phyloP scores from a whole-genome alignment of 1,140 invertebrate species.

The Cataglyphis hispanica region DNA sequence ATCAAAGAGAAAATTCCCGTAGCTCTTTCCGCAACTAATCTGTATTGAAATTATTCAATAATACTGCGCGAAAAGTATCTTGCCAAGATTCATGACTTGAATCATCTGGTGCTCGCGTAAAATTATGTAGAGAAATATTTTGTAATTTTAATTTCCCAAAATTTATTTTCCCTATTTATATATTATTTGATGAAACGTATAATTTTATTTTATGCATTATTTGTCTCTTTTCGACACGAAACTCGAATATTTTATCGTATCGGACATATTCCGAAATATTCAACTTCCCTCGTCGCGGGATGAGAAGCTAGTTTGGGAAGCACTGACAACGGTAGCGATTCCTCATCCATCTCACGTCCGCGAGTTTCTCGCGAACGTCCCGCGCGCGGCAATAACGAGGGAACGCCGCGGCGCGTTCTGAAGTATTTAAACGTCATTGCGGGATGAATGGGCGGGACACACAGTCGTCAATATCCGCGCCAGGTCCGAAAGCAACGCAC shows the following conservation, averaged over 20 bases:
- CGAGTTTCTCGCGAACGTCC: conserved; percentile 48
- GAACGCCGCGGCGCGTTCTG: conserved; percentile 35
- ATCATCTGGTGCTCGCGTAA: background rate
- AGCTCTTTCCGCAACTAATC: background rate
- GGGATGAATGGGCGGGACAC: conserved; percentile 53
- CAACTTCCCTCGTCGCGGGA: conserved; percentile 33
- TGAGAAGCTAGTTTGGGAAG: conserved; percentile 44
- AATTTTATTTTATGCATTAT: background rate
- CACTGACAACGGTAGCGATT: conserved; percentile 50
- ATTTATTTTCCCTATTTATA: background rate
- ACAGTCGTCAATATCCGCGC: conserved; percentile 45
- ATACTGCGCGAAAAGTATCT: background rate
- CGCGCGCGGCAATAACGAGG: conserved; percentile 55
- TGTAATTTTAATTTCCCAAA: background rate
- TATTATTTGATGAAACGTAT: conserved; percentile 13
- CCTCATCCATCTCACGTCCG: conserved; percentile 60
- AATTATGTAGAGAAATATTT: background rate
- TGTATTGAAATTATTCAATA: background rate
- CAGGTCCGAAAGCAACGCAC: conserved; percentile 56
- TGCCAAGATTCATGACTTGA: background rate
- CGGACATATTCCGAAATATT: background rate
- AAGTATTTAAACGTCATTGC: conserved; percentile 65
- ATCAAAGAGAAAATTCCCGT: background rate
- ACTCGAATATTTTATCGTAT: too few relatives aligned
- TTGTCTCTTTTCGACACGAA: too few relatives aligned